Base-by-base conservation (phyloP, 2,113 vertebrate species). In the Apodemus speciosus region DNA sequence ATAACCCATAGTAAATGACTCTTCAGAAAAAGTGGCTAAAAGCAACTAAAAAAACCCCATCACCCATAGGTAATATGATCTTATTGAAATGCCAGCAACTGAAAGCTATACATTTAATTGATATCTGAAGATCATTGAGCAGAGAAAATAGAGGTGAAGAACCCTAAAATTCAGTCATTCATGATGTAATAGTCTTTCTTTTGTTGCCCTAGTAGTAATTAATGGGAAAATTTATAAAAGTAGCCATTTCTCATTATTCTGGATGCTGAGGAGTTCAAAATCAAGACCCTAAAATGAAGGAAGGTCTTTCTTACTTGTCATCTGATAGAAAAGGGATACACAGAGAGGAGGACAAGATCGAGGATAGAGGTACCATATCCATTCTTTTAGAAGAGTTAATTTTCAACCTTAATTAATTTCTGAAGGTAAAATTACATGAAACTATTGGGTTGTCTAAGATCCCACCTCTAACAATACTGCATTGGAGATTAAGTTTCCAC, bases 391-490 rank as follows among this genome's bases (percentile, higher is more conserved):
- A 64, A 64, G 30, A 27, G 62, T 27, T 21, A 1, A 79, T 7
- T 85, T 9, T 27, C n/a, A 32, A 25, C 30, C 18, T 49, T 56
- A 53, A 56, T 15, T 0, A 21, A 56, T 46, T 16, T 2, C 9
- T 27, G 46, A 46, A 53, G 6, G 38, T 3, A 21, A 7, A 23
- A 20, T 51, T 3, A 10, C 27, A 43, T 35, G 21, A 43, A 21
- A 46, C 1, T 10, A 73, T 20, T 46, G 35, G 2, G 0, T 35
- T 3, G 8, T 0, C 11, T 56, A 35, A 15, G 27, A 1, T 43
- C 15, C 10, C 13, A 20, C 25, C 2, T 79, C 20, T 6, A 46
- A 30, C 3, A 64, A 14, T 30, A 72, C 15, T 77, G 20, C 62
- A 25, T 13, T 62, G 25, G 25, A 4, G 35, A 64, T 80, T 2